These are phyloP conservation scores for Hedychridium roseum DNA, from an alignment of 2,888 invertebrate species.

Conservation along the genomic window DNA sequence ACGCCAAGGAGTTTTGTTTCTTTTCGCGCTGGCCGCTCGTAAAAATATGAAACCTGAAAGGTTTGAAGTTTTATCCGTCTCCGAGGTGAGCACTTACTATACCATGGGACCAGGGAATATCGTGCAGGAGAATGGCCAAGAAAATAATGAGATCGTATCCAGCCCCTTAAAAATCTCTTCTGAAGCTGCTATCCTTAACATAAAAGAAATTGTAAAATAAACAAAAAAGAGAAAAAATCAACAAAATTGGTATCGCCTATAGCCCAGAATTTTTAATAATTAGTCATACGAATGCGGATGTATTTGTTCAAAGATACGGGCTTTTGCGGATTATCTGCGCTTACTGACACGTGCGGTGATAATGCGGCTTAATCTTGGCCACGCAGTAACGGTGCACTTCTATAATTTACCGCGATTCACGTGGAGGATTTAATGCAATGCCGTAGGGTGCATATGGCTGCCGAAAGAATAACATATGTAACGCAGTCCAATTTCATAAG, in stretches of 20 bases:
- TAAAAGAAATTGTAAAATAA: background rate
- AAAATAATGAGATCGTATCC: slow-evolving; percentile 39
- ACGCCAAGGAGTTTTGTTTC: slow-evolving; percentile 29
- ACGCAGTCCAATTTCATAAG: slow-evolving; percentile 13
- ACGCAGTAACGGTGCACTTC: no score
- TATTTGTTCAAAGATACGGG: no score
- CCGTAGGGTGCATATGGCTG: slow-evolving; percentile 6
- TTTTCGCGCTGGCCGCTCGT: slow-evolving; percentile 36
- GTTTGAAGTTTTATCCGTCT: slow-evolving; percentile 36
- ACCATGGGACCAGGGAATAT: slow-evolving; percentile 1
- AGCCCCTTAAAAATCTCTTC: slow-evolving; percentile 7
- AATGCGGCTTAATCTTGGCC: no score
- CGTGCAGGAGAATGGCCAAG: slow-evolving; percentile 17
- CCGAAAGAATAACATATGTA: slow-evolving; percentile 37
- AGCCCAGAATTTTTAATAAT: no score
- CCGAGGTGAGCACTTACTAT: background rate
- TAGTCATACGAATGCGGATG: no score
- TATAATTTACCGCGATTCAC: no score
- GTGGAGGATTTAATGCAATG: no score
- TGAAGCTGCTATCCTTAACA: no score
- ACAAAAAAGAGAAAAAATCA: background rate
- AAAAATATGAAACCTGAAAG: slow-evolving; percentile 47
- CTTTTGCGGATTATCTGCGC: slow-evolving; percentile 14
- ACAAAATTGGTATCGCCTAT: background rate
- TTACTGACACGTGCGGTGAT: slow-evolving; percentile 15